phyloP scores from a whole-genome alignment of 1,140 invertebrate genomes.

The Drosophila ananassae region DNA sequence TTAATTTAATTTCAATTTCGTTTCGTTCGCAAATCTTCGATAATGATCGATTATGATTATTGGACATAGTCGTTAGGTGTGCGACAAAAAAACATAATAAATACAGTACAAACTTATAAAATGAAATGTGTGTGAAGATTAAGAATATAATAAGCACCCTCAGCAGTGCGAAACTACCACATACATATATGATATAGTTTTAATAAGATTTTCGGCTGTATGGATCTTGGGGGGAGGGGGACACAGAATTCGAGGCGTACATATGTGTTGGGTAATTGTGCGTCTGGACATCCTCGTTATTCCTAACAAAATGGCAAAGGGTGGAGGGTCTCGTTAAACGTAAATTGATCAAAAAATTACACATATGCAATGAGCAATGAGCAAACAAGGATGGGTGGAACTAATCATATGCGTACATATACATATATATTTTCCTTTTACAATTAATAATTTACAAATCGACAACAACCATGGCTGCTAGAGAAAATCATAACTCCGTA shows the following conservation, averaged over 20 bases:
- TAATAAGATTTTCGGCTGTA: background rate
- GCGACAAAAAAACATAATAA: constrained; percentile 52
- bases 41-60: constrained; percentile 33
- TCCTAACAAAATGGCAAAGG: constrained; percentile 51
- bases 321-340: background rate
- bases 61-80: constrained; percentile 55
- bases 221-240: background rate
- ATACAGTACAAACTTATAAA: constrained; percentile 46
- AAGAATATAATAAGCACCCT: constrained; percentile 45
- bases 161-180: constrained; percentile 25
- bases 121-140: constrained; percentile 58
- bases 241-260: constrained; percentile 11
- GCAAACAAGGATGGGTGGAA: constrained; percentile 41
- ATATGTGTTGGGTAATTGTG: constrained; percentile 34
- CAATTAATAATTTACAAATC: constrained; percentile 62
- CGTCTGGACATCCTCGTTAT: constrained; percentile 55
- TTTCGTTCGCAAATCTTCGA: constrained; percentile 34
- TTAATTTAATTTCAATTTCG: constrained; percentile 46
- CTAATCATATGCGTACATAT: constrained; percentile 51
- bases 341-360: constrained; percentile 5
- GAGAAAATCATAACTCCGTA: constrained; percentile 44
- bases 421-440: constrained; percentile 45
- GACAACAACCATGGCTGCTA: constrained; percentile 59
- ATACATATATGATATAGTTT: constrained; percentile 9
- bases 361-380: constrained; percentile 37